phyloP scores from a whole-genome alignment of 1,140 invertebrate species.

The Maniola jurtina region DNA sequence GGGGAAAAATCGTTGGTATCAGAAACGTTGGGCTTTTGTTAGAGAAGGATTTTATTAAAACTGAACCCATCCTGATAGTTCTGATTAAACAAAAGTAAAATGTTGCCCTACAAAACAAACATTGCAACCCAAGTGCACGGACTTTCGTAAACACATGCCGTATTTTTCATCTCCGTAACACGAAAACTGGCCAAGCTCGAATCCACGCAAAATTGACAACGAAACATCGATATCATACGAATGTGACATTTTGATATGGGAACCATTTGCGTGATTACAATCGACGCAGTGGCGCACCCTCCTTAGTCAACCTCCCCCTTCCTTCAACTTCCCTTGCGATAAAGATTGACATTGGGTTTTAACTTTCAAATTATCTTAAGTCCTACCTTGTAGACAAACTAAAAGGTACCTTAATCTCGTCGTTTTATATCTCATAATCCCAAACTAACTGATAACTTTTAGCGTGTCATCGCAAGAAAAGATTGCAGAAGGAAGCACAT shows the following conservation, averaged over 20 bases:
- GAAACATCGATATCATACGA: slow-evolving; percentile 69
- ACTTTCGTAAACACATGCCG: slow-evolving; percentile 1
- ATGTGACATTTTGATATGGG: slow-evolving; percentile 77
- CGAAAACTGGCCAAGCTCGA: slow-evolving; percentile 36
- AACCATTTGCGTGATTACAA: slow-evolving; percentile 77
- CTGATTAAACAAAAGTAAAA: not conserved
- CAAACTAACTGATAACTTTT: slow-evolving; percentile 41
- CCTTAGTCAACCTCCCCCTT: slow-evolving; percentile 57
- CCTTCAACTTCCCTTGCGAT: slow-evolving; percentile 73
- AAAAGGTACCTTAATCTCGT: slow-evolving; percentile 48
- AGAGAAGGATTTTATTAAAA: not conserved
- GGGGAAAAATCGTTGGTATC: not conserved
- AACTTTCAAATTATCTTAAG: slow-evolving; percentile 71
- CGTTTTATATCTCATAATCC: slow-evolving; percentile 45
- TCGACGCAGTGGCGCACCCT: slow-evolving; percentile 73
- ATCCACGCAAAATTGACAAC: slow-evolving; percentile 62
- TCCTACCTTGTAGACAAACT: slow-evolving; percentile 39
- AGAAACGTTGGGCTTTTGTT: not conserved
- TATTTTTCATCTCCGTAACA: slow-evolving; percentile 23
- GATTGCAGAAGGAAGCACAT: slow-evolving; percentile 75
- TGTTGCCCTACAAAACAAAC: slow-evolving; percentile 9
- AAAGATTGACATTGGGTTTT: slow-evolving; percentile 76
- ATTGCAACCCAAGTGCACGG: slow-evolving; percentile 2
- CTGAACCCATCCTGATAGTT: not conserved
- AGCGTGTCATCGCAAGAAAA: slow-evolving; percentile 74